These are phyloP conservation scores for Eubucco bourcierii DNA, from an alignment of 2,113 vertebrate species.

Conservation along the genomic window DNA sequence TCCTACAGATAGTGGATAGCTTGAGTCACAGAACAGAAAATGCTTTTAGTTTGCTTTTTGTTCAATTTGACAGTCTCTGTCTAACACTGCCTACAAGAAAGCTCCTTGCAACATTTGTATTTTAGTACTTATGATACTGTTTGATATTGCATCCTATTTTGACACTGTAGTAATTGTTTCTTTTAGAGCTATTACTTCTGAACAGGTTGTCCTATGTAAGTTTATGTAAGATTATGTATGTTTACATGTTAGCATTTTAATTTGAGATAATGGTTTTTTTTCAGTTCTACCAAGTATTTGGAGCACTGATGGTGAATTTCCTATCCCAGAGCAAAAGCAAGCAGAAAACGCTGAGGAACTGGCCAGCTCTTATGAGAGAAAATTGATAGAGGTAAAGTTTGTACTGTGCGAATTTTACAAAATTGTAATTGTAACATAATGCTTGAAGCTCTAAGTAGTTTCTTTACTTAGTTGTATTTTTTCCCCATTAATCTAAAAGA, in stretches of 20 bases:
- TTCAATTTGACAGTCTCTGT: not conserved
- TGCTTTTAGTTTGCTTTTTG: not conserved
- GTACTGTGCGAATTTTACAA: not conserved
- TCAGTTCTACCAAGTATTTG: slow-evolving; percentile 74
- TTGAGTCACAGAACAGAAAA: not conserved
- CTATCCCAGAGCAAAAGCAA: slow-evolving; percentile 83
- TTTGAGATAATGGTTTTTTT: slow-evolving; percentile 16
- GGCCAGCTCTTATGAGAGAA: slow-evolving; percentile 92
- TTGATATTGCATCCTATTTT: not conserved
- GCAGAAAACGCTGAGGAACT: slow-evolving; percentile 89
- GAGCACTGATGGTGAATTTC: slow-evolving; percentile 81
- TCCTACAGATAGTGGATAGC: not conserved
- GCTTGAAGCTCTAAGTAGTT: not conserved
- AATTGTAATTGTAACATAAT: not conserved
- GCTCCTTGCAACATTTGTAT: not conserved
- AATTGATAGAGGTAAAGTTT: slow-evolving; percentile 93
- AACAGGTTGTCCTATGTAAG: not conserved
- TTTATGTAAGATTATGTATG: no score
- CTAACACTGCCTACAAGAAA: not conserved
- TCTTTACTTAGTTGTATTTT: not conserved
- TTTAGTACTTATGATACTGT: not conserved
- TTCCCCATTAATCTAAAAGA: not conserved
- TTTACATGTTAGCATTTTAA: not conserved
- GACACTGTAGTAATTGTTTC: not conserved
- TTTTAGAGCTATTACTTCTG: not conserved